Percentiles rank a stretch among this genome's conserved stretches.
phyloP scores from a whole-genome alignment of 2,888 invertebrate species.

The Lepetodrilus schrolli region DNA sequence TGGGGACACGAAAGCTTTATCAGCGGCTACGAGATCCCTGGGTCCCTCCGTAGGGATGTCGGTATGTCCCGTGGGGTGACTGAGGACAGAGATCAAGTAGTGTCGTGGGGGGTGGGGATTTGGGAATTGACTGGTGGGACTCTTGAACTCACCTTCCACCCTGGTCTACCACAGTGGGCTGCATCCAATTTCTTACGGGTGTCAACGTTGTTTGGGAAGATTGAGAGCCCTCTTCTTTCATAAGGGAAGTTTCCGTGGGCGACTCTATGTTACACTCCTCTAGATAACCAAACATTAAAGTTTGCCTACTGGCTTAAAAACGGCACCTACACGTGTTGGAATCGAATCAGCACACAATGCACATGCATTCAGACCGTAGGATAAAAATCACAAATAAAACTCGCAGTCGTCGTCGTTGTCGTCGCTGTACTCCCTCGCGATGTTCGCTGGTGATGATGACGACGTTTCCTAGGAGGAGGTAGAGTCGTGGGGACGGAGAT shows the following conservation, averaged over 20 bases:
- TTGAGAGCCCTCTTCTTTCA: slow-evolving; percentile 66
- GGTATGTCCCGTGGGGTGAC: too few species aligned
- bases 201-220: slow-evolving; percentile 48
- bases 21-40: background rate
- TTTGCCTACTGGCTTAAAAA: slow-evolving; percentile 36
- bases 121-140: background rate
- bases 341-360: background rate
- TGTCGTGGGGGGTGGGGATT: background rate
- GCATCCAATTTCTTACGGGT: slow-evolving; percentile 75
- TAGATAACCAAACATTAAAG: slow-evolving; percentile 49
- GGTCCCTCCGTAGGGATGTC: background rate
- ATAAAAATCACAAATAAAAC: background rate
- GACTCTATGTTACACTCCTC: slow-evolving; percentile 24
- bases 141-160: slow-evolving; percentile 55
- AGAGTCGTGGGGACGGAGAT: background rate
- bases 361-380: background rate
- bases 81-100: background rate
- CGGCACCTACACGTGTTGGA: background rate
- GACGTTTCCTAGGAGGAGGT: too few species aligned
- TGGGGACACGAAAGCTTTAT: background rate
- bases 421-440: background rate
- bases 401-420: too few species aligned
- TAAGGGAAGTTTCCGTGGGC: slow-evolving; percentile 41
- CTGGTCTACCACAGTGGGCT: slow-evolving; percentile 71
- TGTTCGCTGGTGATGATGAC: background rate